Percentiles rank a stretch among this genome's conserved stretches.
Evolutionary conservation across 2,113 vertebrate genomes (phyloP).

Genomic region (Rhipidura dahli): DNA sequence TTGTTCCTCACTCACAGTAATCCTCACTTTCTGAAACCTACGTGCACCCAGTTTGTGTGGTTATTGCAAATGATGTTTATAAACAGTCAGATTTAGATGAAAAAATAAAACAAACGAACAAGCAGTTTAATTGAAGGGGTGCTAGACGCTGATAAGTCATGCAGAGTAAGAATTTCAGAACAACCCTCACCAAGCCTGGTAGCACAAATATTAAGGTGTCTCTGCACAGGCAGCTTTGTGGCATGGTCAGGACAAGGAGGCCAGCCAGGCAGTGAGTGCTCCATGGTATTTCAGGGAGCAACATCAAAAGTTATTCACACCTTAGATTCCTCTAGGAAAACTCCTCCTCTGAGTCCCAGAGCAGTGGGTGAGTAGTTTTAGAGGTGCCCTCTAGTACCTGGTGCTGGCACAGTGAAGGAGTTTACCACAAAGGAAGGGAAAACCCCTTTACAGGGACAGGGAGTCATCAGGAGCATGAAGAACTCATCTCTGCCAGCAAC

Average conservation of each 20-base stretch:
- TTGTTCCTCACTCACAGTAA: not conserved
- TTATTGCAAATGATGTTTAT: not conserved
- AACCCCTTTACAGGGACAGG: not conserved
- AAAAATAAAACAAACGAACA: not conserved
- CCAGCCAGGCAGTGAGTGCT: not conserved
- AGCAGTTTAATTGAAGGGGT: not conserved
- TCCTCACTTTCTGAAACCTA: slow-evolving; percentile 1
- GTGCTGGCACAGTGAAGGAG: not conserved
- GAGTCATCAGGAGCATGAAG: not conserved
- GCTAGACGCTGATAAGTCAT: not conserved
- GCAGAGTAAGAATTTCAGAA: not conserved
- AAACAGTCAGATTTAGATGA: not conserved
- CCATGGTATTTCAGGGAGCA: not conserved
- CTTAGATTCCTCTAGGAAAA: not conserved
- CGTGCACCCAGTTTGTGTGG: not conserved
- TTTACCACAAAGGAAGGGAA: not conserved
- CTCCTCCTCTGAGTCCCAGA: not conserved
- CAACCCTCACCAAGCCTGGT: not conserved
- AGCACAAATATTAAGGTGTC: not conserved
- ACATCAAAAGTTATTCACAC: not conserved
- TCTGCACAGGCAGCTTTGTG: not conserved
- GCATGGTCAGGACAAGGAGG: not conserved
- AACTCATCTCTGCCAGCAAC: not conserved
- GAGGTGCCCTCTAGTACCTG: not conserved
- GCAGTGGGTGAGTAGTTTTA: not conserved